A percentile compares a stretch with the other conserved stretches of the same genome.
phyloP scores from a whole-genome alignment of 1,140 invertebrate species.

The Aethina tumida region DNA sequence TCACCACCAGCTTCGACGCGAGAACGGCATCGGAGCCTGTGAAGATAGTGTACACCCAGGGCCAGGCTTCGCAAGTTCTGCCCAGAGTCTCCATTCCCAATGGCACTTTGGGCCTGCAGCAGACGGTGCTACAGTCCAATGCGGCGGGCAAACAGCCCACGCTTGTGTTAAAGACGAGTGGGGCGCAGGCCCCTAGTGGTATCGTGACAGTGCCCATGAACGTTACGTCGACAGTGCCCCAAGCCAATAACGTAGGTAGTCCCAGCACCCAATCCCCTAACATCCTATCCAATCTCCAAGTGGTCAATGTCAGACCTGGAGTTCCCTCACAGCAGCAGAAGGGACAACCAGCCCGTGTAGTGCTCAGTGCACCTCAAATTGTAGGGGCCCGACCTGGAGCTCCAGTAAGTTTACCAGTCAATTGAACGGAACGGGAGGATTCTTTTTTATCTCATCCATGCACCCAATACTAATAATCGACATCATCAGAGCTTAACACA shows the following conservation, averaged over 20 bases:
- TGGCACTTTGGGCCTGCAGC: constrained; percentile 43
- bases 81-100: constrained; percentile 46
- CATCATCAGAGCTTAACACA: too few species aligned
- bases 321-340: constrained; percentile 60
- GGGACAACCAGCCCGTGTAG: constrained; percentile 60
- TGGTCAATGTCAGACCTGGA: constrained; percentile 70
- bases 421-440: constrained; percentile 21
- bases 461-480: too few species aligned
- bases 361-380: constrained; percentile 70
- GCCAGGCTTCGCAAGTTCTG: constrained; percentile 28
- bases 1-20: constrained; percentile 29
- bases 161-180: constrained; percentile 58
- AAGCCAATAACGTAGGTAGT: constrained; percentile 36
- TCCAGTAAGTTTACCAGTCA: constrained; percentile 52
- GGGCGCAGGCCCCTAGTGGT: constrained; percentile 44
- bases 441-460: too few species aligned
- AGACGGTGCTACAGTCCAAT: constrained; percentile 36
- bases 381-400: constrained; percentile 67
- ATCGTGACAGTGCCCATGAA: constrained; percentile 62
- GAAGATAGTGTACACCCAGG: constrained; percentile 43
- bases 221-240: constrained; percentile 39
- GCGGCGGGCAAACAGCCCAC: constrained; percentile 49
- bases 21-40: constrained; percentile 35
- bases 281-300: constrained; percentile 65
- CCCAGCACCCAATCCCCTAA: constrained; percentile 39